Base-by-base conservation (phyloP, 2,797 vertebrate species). In the Sparidentex hasta region DNA sequence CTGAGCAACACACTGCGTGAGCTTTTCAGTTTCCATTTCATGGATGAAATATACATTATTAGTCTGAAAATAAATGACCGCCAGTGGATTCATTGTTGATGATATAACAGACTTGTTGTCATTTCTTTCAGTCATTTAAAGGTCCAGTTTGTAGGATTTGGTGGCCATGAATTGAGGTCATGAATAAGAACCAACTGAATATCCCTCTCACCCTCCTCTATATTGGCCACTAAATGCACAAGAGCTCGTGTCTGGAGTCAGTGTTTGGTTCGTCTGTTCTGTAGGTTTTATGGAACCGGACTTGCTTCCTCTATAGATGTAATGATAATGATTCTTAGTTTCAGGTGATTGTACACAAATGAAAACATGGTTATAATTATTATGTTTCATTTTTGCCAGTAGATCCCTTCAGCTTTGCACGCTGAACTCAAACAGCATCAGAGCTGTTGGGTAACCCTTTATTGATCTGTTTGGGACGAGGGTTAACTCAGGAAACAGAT, bases 1-100 rank as follows among this genome's bases (percentile, higher is more conserved):
- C 38, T 65, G 48, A 59, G 54, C 69, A 76, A 55, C 7, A 44
- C 5, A n/a, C 18, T 6, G 58, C 33, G 69, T 6, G 0, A 56
- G 51, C 23, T 71, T 58, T 61, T 48, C 23, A 51, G 21, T 23
- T 7, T n/a, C n/a, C 52, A 11, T 20, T 65, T 68, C 3, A 3
- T 27, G 41, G 50, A 25, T 62, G 25, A 69, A 59, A 61, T 68
- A 12, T 6, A 52, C 21, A 52, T 46, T 27, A 71, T 50, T 29
- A 73, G n/a, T 29, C 9, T 20, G 57, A 38, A 64, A 66, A 73
- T 64, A n/a, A 61, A 61, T 70, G 5, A 54, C 29, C 38, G 74
- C 57, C 44, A 46, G 16, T 64, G 27, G 47, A 58, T 41, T 63
- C 8, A 21, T 56, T 68, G 57, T 55, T 25, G 27, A 50, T 55